Conservation (phyloP, 1,140 invertebrate genomes). For the Drosophila kurseongensis region DNA sequence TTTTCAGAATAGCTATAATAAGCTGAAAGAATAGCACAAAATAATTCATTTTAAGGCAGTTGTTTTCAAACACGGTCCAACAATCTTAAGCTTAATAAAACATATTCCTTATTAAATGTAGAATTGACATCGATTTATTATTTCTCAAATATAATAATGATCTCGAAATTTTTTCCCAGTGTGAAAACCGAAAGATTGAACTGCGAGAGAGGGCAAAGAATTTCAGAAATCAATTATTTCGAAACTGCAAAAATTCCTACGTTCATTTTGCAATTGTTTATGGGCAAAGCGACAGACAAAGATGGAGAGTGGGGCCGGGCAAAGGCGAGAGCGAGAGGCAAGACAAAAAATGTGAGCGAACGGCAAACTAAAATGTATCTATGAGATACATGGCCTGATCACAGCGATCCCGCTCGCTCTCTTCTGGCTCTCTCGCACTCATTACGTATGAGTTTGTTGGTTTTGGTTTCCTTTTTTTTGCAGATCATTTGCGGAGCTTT, state of each 20-base stretch:
- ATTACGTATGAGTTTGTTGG: slow-evolving; percentile 77
- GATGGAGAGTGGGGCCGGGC: slow-evolving; percentile 4
- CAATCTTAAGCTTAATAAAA: too few relatives aligned
- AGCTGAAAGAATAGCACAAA: too few relatives aligned
- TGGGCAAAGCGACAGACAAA: slow-evolving; percentile 50
- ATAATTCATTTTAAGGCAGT: too few relatives aligned
- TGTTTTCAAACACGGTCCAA: too few relatives aligned
- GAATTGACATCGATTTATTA: too few relatives aligned
- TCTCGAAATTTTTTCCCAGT: background rate
- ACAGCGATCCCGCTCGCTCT: slow-evolving; percentile 13
- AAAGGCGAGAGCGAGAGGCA: slow-evolving; percentile 25
- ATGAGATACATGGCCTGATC: slow-evolving; percentile 79
- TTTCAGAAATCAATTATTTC: slow-evolving; percentile 83
- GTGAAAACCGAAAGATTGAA: slow-evolving; percentile 14
- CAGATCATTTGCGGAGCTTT: slow-evolving; percentile 80
- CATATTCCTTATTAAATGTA: too few relatives aligned
- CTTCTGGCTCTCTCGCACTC: slow-evolving; percentile 35
- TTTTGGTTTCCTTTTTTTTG: slow-evolving; percentile 70
- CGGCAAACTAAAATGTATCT: slow-evolving; percentile 74
- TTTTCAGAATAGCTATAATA: too few relatives aligned
- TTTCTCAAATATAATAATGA: too few relatives aligned
- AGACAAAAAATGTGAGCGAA: slow-evolving; percentile 59
- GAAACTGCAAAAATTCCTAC: slow-evolving; percentile 81
- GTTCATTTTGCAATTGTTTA: slow-evolving; percentile 82
- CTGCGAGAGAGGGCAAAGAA: slow-evolving; percentile 52